Base-by-base conservation (phyloP, 2,888 invertebrate genomes). In the Ethmia dodecea region DNA sequence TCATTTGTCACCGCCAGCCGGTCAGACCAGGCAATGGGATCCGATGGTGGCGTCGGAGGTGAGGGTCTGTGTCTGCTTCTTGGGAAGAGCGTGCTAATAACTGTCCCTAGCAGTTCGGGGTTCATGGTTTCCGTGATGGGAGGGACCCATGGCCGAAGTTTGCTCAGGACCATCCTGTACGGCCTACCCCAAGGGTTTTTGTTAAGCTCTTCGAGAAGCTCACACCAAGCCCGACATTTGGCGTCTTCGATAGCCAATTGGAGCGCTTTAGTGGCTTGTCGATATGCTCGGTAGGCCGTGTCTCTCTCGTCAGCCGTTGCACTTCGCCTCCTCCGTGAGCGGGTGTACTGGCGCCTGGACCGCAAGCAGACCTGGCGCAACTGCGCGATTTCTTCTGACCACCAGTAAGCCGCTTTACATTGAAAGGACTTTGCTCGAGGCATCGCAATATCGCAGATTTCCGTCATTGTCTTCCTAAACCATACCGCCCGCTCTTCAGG, bases 361-460 rank as follows among this genome's bases (percentile, higher is more conserved):
- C 28, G 24, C 14, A 37, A 32, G 25, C 43, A 42, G 0, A 22
- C 33, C 0, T 1, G 6, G 2, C 47, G 42, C 3, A 44, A 33
- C 8, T n/a, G 13, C 4, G 37, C 27, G 3, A 42, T 12, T 20
- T 42, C 42, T 11, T 28, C 25, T 1, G 38, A 40, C 47, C 47
- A 47, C 47, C 47, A 47, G 24, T 44, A 40, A 14, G 44, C 47
- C 14, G 18, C 5, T 18, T 4, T 5, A 8, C 18, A 18, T 5
- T 18, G 4, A 18, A 18, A 18, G 5, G 18, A 4, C 8, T 18
- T 18, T 4, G 18, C 25, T 13, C 39, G 13, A 1, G 35, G 35
- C 40, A 44, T 44, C 3, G 40, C 31, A 1, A 25, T 32, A 10
- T 44, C 37, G 25, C 47, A 47, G 3, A 47, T 37, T 2, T 11